Conservation (phyloP, 1,140 invertebrate genomes). For the Drosophila lacertosa region DNA sequence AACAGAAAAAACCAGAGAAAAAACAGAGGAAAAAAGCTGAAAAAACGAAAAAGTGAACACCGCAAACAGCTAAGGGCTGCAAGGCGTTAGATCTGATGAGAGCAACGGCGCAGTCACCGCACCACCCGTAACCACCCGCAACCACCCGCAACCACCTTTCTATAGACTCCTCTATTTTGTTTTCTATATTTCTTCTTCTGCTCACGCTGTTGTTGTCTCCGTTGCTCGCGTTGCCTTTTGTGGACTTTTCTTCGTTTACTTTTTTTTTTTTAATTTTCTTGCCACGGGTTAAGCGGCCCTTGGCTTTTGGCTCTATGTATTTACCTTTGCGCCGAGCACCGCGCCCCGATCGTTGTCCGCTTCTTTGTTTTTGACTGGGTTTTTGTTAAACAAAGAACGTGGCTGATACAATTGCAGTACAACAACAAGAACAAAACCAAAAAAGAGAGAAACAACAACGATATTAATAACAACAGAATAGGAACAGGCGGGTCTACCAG, state of each 20-base stretch:
- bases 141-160: neutral
- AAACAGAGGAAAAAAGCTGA: slow-evolving; percentile 22
- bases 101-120: neutral
- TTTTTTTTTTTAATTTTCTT: slow-evolving; percentile 53
- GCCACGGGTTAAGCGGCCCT: slow-evolving; percentile 55
- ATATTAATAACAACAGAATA: slow-evolving; percentile 40
- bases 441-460: slow-evolving; percentile 25
- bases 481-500: neutral
- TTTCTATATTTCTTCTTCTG: neutral
- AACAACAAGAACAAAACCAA: slow-evolving; percentile 35
- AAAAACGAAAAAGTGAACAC: slow-evolving; percentile 30
- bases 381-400: slow-evolving; percentile 53
- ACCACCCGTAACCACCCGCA: neutral
- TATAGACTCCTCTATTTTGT: neutral
- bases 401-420: slow-evolving; percentile 66
- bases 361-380: slow-evolving; percentile 41
- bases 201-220: neutral
- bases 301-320: slow-evolving; percentile 75
- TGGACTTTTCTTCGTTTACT: slow-evolving; percentile 13
- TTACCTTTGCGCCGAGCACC: slow-evolving; percentile 52
- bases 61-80: slow-evolving; percentile 41
- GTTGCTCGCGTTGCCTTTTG: slow-evolving; percentile 8
- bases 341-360: neutral
- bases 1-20: slow-evolving; percentile 3
- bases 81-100: slow-evolving; percentile 40